Conservation (phyloP, 2,888 invertebrate genomes). For the Podabrus alpinus region DNA sequence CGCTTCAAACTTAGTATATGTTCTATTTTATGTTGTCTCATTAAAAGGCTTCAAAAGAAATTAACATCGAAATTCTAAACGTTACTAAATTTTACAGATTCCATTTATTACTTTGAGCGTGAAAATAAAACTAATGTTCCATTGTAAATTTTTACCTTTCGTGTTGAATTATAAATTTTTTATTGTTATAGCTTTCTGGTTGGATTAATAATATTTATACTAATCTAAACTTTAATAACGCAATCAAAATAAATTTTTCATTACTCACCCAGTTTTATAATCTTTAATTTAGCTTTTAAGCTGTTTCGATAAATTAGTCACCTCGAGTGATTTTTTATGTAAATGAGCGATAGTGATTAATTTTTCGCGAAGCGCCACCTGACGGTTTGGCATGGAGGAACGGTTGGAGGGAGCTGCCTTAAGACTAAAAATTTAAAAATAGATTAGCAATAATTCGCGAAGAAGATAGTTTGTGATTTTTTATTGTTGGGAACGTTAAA, state of each 20-base stretch:
- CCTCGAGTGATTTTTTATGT: too few relatives aligned
- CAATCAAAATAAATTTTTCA: neutral
- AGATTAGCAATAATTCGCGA: neutral
- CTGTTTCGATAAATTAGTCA: too few relatives aligned
- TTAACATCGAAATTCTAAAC: neutral
- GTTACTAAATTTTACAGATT: constrained; percentile 1
- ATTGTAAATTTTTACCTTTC: neutral
- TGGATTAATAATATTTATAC: neutral
- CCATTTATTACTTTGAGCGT: neutral
- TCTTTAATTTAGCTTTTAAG: neutral
- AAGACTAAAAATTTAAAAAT: neutral
- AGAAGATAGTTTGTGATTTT: neutral
- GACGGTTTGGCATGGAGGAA: too few relatives aligned
- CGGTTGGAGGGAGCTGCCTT: too few relatives aligned
- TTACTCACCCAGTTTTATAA: neutral
- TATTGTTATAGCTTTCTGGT: neutral
- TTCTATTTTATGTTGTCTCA: constrained; percentile 12
- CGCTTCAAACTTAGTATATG: constrained; percentile 8
- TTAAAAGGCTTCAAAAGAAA: constrained; percentile 1
- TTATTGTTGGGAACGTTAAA: neutral
- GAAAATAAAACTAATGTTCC: neutral
- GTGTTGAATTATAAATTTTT: neutral
- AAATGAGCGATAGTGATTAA: too few relatives aligned
- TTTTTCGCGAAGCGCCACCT: neutral
- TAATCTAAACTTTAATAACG: neutral